Base-by-base conservation (phyloP, 2,888 invertebrate genomes). In the Hyalella azteca region DNA sequence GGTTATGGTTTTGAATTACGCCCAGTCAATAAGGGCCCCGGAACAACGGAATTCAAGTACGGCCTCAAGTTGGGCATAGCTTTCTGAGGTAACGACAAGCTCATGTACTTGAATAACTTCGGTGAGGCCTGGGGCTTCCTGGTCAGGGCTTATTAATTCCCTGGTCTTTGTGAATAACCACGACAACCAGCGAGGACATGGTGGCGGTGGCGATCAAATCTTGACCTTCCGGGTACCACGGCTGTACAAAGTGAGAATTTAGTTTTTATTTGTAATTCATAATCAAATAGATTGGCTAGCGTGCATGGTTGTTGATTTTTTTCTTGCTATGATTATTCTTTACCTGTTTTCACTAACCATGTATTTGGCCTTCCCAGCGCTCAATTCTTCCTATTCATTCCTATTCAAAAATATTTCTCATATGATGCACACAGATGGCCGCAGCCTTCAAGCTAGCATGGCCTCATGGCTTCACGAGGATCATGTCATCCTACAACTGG, bases 111-210 rank as follows among this genome's bases (percentile, higher is more conserved):
- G n/a, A 11, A 2, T 36, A 81, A 81, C 82, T 84, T 83, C 41
- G 84, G 84, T 15, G 78, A 82, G 66, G 81, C 54, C 26, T 94
- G 94, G 94, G 91, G 90, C 26, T 90, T 94, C 45, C 86, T 93
- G 0, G 89, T 91, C 32, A 90, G 90, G 0, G 87, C n/a, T n/a
- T n/a, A n/a, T n/a, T n/a, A n/a, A n/a, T n/a, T 91, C 94, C 2
- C 86, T 95, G 0, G 91, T 93, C 22, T 95, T 96, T 87, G 91
- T 96, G 78, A 95, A 96, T 87, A 97, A 97, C 88, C 96, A 97
- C 86, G 97, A 97, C 87, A 95, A 94, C 86, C 95, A 96, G 87
- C 90, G 96, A 86, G 90, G 89, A 73, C 66, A 66, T 7, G 66
- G 66, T 2, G 66, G 66, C 2, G 90, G 89, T 77, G 85, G 86